These are phyloP conservation scores for Tuta absoluta DNA, from an alignment of 2,888 invertebrate species.

Conservation along the genomic window DNA sequence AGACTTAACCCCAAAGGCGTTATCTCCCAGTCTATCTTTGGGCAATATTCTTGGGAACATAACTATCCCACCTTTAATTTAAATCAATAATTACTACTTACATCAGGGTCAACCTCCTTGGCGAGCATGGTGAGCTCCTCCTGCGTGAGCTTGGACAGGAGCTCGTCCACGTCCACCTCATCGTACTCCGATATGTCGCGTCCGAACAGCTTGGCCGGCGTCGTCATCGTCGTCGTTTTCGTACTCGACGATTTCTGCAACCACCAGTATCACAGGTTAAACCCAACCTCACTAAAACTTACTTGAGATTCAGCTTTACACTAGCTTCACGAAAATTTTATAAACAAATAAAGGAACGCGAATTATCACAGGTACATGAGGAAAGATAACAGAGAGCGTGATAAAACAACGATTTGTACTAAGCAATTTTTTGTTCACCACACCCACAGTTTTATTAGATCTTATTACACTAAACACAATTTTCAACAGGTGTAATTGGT, in stretches of 20 bases:
- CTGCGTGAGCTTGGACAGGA: slow-evolving; percentile 94
- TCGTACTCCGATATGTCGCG: slow-evolving; percentile 95
- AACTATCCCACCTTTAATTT: no score
- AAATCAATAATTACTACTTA: no score
- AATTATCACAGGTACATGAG: slow-evolving; percentile 16
- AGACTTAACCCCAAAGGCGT: no score
- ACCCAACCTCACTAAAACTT: slow-evolving; percentile 46
- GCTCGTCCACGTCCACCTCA: slow-evolving; percentile 97
- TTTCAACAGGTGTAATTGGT: background rate
- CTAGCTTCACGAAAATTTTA: slow-evolving; percentile 9
- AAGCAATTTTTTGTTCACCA: slow-evolving; percentile 62
- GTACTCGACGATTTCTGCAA: slow-evolving; percentile 94
- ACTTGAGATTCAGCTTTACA: no score
- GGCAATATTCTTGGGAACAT: no score
- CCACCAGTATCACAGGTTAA: slow-evolving; percentile 41
- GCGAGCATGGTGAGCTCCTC: slow-evolving; percentile 98
- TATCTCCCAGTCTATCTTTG: no score
- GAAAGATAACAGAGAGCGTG: slow-evolving; percentile 49
- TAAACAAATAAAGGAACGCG: background rate
- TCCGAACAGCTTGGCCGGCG: slow-evolving; percentile 93
- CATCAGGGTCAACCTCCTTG: slow-evolving; percentile 99
- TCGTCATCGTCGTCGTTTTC: slow-evolving; percentile 94
- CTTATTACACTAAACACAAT: background rate
- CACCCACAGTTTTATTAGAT: slow-evolving; percentile 62
- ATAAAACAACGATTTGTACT: slow-evolving; percentile 52